Evolutionary conservation across 2,888 invertebrate genomes (phyloP).

Genomic region (Ptychoptera albimana): DNA sequence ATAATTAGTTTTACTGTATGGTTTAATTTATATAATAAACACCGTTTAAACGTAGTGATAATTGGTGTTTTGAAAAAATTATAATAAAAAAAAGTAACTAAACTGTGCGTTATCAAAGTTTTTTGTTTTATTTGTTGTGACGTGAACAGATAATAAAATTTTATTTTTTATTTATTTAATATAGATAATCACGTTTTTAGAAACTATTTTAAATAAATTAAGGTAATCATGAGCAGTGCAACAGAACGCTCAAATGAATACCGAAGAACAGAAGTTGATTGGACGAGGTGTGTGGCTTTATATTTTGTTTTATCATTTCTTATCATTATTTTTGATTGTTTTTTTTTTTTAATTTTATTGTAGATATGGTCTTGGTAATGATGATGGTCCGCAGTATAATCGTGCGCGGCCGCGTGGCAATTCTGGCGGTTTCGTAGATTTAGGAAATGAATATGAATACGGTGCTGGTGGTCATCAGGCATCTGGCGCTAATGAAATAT

Average conservation of each 20-base stretch:
- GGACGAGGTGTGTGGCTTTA: constrained; percentile 23
- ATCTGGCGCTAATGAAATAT: constrained; percentile 78
- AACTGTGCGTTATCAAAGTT: too few relatives aligned
- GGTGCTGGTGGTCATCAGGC: constrained; percentile 71
- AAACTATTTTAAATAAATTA: too few relatives aligned
- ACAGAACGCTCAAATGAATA: constrained; percentile 1
- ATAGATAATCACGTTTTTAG: too few relatives aligned
- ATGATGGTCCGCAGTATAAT: constrained; percentile 30
- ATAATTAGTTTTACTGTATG: too few relatives aligned
- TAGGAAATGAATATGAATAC: constrained; percentile 58
- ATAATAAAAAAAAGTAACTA: too few relatives aligned
- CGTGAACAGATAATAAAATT: too few relatives aligned
- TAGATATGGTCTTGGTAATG: constrained; percentile 28
- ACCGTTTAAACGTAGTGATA: too few relatives aligned
- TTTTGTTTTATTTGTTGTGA: too few relatives aligned
- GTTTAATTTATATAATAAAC: too few relatives aligned
- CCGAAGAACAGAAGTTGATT: constrained; percentile 20
- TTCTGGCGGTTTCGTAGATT: constrained; percentile 59
- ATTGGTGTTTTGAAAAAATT: too few relatives aligned
- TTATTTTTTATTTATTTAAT: too few relatives aligned
- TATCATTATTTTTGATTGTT: neutral
- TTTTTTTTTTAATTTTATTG: neutral
- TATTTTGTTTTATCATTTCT: neutral
- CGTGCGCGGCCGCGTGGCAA: constrained; percentile 40
- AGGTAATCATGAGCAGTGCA: too few relatives aligned